Evolutionary conservation across 2,113 vertebrate genomes (phyloP).

Genomic region (Pygoscelis adeliae): DNA sequence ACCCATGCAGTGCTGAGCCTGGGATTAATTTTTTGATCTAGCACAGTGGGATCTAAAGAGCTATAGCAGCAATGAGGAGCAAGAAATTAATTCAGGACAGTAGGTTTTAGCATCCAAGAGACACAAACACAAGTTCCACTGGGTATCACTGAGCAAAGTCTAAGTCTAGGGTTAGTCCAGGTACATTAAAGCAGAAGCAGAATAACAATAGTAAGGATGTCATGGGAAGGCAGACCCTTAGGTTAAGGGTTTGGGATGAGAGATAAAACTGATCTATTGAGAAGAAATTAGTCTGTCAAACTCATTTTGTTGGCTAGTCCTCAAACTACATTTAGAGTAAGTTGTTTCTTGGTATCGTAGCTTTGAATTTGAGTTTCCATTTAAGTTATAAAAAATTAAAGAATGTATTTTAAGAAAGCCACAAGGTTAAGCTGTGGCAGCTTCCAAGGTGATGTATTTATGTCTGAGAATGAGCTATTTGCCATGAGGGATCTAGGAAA

Average conservation of each 20-base stretch:
- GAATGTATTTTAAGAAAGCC: not conserved
- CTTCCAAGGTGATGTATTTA: not conserved
- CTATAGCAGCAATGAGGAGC: not conserved
- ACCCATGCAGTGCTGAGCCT: fast-evolving
- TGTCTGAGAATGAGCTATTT: not conserved
- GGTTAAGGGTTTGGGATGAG: not conserved
- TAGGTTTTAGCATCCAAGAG: not conserved
- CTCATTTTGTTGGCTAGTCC: not conserved
- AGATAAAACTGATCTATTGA: not conserved
- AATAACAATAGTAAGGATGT: not conserved
- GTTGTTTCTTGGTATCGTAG: not conserved
- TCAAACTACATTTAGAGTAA: not conserved
- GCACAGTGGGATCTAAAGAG: not conserved
- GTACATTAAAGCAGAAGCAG: not conserved
- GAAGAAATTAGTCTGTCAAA: not conserved
- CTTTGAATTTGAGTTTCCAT: not conserved
- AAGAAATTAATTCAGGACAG: not conserved
- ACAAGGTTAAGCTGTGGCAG: not conserved
- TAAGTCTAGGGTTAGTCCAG: not conserved
- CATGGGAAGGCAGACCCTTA: not conserved
- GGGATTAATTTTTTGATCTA: not conserved
- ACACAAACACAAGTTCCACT: not conserved
- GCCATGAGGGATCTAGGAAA: not conserved
- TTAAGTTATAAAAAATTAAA: not conserved
- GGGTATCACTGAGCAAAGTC: not conserved